These are phyloP conservation scores for Sepioteuthis lessoniana DNA, from an alignment of 2,888 invertebrate genomes.

Conservation along the genomic window DNA sequence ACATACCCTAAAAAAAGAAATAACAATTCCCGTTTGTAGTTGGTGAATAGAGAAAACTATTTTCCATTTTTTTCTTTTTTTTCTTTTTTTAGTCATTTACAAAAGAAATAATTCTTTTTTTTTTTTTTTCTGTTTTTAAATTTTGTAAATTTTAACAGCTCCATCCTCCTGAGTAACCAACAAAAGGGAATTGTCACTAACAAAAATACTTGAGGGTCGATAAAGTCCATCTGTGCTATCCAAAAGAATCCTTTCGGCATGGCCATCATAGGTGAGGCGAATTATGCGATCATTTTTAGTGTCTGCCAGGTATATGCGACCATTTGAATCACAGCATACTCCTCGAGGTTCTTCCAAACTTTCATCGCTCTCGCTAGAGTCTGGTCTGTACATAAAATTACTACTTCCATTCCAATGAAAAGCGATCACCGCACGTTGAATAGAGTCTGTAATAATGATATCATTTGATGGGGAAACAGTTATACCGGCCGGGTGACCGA, in stretches of 20 bases:
- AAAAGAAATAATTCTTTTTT: too few relatives aligned
- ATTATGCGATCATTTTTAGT: background rate
- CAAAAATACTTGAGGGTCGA: background rate
- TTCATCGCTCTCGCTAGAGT: conserved; percentile 13
- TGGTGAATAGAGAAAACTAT: too few relatives aligned
- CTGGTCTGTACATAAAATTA: conserved; percentile 41
- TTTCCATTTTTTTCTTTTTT: too few relatives aligned
- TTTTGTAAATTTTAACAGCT: background rate
- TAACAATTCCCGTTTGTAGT: too few relatives aligned
- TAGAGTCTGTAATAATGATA: background rate
- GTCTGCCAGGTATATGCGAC: background rate
- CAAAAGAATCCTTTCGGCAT: conserved; percentile 8
- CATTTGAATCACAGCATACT: background rate
- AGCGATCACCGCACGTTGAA: background rate
- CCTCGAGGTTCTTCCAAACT: background rate
- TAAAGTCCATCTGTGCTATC: conserved; percentile 25
- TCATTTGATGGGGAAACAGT: conserved; percentile 4
- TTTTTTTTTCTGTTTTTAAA: background rate
- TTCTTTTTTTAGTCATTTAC: too few relatives aligned
- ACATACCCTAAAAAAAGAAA: too few relatives aligned
- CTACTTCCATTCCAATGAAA: conserved; percentile 24
- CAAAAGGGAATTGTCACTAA: background rate
- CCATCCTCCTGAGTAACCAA: conserved; percentile 44
- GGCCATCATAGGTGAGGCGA: background rate
- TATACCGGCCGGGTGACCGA: background rate